Evolutionary conservation across 2,888 invertebrate genomes (phyloP), one percentile per base, ranked within the genome.

Genomic region (Drosophila melanosoma): DNA sequence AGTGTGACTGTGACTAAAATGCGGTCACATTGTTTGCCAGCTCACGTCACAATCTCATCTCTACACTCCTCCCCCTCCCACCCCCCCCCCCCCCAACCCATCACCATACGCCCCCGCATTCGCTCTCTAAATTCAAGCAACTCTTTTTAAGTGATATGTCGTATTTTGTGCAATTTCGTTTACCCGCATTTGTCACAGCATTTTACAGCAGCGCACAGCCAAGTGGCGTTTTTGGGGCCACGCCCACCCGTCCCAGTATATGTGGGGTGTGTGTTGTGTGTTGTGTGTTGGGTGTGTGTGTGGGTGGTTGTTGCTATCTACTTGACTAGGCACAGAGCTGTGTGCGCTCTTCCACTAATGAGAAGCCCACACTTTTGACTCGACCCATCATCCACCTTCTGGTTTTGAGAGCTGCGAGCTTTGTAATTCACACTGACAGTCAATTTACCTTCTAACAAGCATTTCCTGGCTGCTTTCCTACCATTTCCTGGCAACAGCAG

Each of bases 1-100:
- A 76, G 71, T 87, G 85, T 75, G 86, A 89, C 87, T 88, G 90
- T 88, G 88, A 85, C 88, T 90, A 87, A 90, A 88, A 90, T 90
- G 90, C 90, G 88, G 90, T 90, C 88, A 90, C 83, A 90, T 87
- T 90, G 86, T 83, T 87, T 87, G 88, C 83, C 78, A 77, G 71
- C 64, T 56, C 81, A 81, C 81, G 68, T 80, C 67, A 58, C 32
- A 42, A 64, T 56, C 76, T 62, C 76, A 67, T 80, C 67, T 60
- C 42, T 1, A 58, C 26, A 45, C 29, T 26, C 40, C n/a, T n/a
- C n/a, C n/a, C 29, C 26, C 17, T n/a, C 35, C 23, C 12, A 45
- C 23, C 12, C 23, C 26, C 20, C 48, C 17, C 17, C 29, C 4
- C 6, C 6, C 4, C 26, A 26, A 8, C 58, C 15, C 63, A 48